Percentiles rank a stretch among this genome's conserved stretches.
These are phyloP conservation scores for Rachycentron canadum DNA, from an alignment of 2,797 vertebrate genomes.

Conservation along the genomic window DNA sequence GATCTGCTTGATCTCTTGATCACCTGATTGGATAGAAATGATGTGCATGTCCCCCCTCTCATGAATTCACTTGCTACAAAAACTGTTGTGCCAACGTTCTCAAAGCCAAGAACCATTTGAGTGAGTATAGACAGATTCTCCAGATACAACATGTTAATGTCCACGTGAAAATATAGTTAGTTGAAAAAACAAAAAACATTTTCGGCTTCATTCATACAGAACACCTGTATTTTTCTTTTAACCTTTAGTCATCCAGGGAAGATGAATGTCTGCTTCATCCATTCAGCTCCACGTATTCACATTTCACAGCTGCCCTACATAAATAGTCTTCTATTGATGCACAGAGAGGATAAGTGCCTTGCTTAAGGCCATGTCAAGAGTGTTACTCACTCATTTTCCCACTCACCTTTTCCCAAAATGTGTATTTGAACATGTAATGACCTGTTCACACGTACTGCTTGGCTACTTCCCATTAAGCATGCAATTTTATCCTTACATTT, in stretches of 20 bases:
- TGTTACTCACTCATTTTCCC: constrained; percentile 31
- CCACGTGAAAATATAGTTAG: background rate
- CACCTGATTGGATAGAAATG: background rate
- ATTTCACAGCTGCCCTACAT: constrained; percentile 12
- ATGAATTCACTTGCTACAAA: background rate
- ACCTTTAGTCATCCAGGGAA: background rate
- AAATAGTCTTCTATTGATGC: constrained; percentile 17
- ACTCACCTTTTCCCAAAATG: constrained; percentile 22
- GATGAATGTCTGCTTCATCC: background rate
- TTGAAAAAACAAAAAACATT: background rate
- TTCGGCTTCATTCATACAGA: background rate
- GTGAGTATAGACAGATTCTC: background rate
- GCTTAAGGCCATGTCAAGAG: constrained; percentile 38
- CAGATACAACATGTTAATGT: too few species aligned
- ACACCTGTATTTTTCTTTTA: background rate
- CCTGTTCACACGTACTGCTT: constrained; percentile 2
- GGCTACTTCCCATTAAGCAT: background rate
- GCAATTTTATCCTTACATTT: background rate
- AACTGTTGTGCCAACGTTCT: background rate
- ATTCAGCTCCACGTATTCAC: constrained; percentile 21
- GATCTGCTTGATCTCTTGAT: background rate
- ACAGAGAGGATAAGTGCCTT: constrained; percentile 5
- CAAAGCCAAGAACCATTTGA: background rate
- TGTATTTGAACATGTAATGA: constrained; percentile 13
- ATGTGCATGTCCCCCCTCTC: background rate